Base-by-base conservation (phyloP, 2,113 vertebrate species). In the Todiramphus saurophagus region DNA sequence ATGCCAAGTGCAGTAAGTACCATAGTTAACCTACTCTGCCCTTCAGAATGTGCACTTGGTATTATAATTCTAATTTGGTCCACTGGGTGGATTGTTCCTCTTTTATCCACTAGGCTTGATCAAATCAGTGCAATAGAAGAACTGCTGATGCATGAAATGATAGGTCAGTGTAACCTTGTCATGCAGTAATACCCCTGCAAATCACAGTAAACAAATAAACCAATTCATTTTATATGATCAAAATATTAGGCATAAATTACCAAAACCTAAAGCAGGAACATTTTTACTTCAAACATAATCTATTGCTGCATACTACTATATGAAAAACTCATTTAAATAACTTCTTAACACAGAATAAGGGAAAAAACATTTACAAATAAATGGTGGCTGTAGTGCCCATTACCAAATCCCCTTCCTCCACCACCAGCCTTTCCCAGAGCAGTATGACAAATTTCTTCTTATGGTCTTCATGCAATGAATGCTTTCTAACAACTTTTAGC, bases 61-160 rank as follows among this genome's bases (percentile, higher is more conserved):
- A 93, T 90, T 96, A 95, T 58, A 87, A 94, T 92, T 96, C 94
- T 91, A 82, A 90, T 96, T 92, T 82, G 60, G 53, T 84, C 76
- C 78, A 90, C 86, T 66, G 83, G 56, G 73, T 89, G 94, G 89
- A 93, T 79, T 86, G 85, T 64, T 93, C 62, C 88, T 90, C 75
- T 94, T 93, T 92, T 76, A 94, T 93, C 87, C 66, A 28, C 74
- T 60, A 53, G 74, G 66, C 48, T 6, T 4, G 21, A 93, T 95
- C 90, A 93, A 92, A 95, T 96, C 90, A 95, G 83, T 78, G 58
- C 69, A 92, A 93, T 62, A 95, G 88, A 96, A 86, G 94, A 97
- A 90, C 76, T 88, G 83, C 90, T 96, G 92, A 93, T 89, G 96
- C 94, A 94, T 95, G 90, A 96, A 96, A 93, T 89, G 86, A 87